phyloP scores from a whole-genome alignment of 35 echinoderm and acorn worm species.

The Strongylocentrotus purpuratus region DNA sequence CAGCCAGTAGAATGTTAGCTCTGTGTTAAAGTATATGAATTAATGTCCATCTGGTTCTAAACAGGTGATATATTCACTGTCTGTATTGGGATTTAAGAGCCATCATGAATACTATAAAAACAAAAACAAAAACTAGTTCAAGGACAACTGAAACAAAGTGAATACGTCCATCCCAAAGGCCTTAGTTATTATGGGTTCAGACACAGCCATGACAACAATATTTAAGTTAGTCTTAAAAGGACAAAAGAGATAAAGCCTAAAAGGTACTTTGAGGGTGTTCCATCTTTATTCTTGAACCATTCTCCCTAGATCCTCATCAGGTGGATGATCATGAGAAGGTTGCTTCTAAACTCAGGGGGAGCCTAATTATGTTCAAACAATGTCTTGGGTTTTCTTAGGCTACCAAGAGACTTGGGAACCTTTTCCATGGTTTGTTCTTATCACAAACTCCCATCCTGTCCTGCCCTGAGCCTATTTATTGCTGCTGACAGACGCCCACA shows the following conservation, averaged over 20 bases:
- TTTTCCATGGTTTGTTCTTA: slow-evolving; percentile 45
- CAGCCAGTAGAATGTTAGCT: too few relatives aligned
- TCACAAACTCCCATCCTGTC: slow-evolving; percentile 47
- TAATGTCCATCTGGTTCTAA: too few relatives aligned
- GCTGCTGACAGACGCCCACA: slow-evolving; percentile 30
- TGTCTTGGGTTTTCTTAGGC: slow-evolving; percentile 29
- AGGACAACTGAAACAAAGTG: background rate
- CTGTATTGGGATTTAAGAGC: too few relatives aligned
- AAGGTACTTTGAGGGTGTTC: background rate
- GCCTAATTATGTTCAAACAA: slow-evolving; percentile 8
- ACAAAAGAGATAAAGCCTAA: background rate
- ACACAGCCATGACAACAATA: background rate
- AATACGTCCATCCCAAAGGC: background rate
- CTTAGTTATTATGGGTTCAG: background rate
- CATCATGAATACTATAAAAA: too few relatives aligned
- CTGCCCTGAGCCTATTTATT: slow-evolving; percentile 7
- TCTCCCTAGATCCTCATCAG: background rate
- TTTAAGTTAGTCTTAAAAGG: background rate
- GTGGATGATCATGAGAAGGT: background rate
- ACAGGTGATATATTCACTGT: too few relatives aligned
- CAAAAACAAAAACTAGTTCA: background rate
- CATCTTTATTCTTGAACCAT: background rate
- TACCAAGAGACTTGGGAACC: background rate
- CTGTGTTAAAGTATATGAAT: too few relatives aligned
- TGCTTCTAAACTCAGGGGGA: background rate